A percentile compares a stretch with the other conserved stretches of the same genome.
These are phyloP conservation scores for Syrrhaptes paradoxus DNA, from an alignment of 2,113 vertebrate species.

Conservation along the genomic window DNA sequence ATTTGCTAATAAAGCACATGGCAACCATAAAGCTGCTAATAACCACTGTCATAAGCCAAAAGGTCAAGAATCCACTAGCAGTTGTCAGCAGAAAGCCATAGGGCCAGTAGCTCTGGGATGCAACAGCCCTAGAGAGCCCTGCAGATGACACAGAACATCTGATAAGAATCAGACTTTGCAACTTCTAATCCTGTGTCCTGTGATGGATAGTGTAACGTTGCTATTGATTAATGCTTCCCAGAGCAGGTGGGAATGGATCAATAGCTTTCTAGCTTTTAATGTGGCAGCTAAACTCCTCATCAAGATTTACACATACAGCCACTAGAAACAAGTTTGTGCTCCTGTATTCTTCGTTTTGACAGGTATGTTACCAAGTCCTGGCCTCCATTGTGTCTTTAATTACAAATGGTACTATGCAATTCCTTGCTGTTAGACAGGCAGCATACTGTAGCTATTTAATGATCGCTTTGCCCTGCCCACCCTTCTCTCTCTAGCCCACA, in stretches of 20 bases:
- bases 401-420: background rate
- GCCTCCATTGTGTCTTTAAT: background rate
- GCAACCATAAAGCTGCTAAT: background rate
- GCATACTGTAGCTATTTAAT: slow-evolving; percentile 5
- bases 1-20: background rate
- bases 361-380: background rate
- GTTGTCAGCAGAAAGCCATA: background rate
- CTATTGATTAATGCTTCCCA: background rate
- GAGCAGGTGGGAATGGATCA: background rate
- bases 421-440: background rate
- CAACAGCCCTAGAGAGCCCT: background rate
- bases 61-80: background rate
- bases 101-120: background rate
- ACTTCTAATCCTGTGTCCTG: background rate
- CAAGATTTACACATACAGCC: background rate
- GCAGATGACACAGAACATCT: background rate
- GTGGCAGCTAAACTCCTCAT: background rate
- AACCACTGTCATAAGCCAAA: background rate
- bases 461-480: background rate
- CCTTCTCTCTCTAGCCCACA: background rate
- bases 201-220: background rate
- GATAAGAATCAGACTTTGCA: slow-evolving; percentile 3
- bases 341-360: background rate
- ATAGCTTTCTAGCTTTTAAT: slow-evolving; percentile 5
- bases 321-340: background rate